Conservation (phyloP, 2,113 vertebrate species). For the Capricornis sumatraensis region DNA sequence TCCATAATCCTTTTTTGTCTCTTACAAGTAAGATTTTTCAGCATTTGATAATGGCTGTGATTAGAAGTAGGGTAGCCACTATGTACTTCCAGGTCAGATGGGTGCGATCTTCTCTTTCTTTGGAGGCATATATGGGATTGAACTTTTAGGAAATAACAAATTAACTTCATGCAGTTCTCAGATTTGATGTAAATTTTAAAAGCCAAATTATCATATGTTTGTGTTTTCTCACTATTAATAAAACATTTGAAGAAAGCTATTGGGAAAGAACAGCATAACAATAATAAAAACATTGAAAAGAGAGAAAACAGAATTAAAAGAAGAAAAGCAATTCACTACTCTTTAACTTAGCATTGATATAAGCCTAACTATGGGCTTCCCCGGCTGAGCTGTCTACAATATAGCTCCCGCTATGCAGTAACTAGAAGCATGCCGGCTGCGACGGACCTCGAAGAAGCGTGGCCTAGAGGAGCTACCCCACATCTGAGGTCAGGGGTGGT, state of each 20-base stretch:
- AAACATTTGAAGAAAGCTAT: neutral
- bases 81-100: too few relatives aligned
- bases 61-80: rapidly evolving
- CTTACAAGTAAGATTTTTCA: neutral
- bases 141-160: neutral
- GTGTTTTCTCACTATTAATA: neutral
- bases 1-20: neutral
- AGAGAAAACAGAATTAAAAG: neutral
- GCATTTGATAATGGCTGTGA: neutral
- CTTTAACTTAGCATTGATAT: neutral
- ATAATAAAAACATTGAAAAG: neutral
- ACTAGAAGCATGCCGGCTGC: rapidly evolving
- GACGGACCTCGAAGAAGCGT: rapidly evolving
- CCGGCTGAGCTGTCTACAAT: too few relatives aligned
- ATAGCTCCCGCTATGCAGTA: too few relatives aligned
- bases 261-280: neutral
- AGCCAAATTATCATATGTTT: neutral
- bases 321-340: neutral
- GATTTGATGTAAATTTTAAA: neutral
- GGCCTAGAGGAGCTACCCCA: too few relatives aligned
- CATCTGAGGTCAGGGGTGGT: rapidly evolving
- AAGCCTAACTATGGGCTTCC: neutral
- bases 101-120: neutral
- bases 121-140: neutral
- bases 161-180: neutral